Conservation (phyloP, 2,113 vertebrate species). For the Apodemus speciosus region DNA sequence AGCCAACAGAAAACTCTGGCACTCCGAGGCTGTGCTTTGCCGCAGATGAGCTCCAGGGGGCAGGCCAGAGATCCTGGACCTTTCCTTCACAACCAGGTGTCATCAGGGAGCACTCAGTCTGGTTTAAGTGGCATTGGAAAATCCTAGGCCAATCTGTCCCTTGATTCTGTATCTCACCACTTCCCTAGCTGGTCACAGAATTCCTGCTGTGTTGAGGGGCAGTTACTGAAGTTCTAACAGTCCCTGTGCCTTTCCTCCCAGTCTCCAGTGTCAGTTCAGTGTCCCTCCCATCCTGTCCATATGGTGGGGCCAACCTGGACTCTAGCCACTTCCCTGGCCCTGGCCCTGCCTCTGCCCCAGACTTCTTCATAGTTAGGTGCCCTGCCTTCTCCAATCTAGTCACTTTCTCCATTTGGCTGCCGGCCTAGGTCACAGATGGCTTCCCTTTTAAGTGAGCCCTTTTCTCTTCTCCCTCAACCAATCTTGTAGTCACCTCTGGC, state of each 20-base stretch:
- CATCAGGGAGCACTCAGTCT: no score
- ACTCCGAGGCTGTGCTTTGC: not conserved
- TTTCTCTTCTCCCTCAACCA: not conserved
- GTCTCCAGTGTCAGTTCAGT: not conserved
- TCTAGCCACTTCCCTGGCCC: not conserved
- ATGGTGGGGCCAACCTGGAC: not conserved
- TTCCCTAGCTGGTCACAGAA: not conserved
- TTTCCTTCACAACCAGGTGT: not conserved
- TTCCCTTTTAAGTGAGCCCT: not conserved
- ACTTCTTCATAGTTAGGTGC: not conserved
- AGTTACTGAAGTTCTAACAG: not conserved
- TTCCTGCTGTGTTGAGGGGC: not conserved
- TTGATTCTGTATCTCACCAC: not conserved
- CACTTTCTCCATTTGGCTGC: not conserved
- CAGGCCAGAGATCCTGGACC: not conserved
- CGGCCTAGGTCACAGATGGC: not conserved
- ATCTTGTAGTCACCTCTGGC: not conserved
- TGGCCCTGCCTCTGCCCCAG: not conserved
- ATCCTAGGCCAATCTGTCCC: not conserved
- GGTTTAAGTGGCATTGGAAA: fast-evolving
- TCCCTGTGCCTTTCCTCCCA: not conserved
- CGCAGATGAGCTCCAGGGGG: fast-evolving
- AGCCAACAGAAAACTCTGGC: not conserved
- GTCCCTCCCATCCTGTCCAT: not conserved
- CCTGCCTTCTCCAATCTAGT: not conserved